Conservation (phyloP, 1,140 invertebrate species). For the Nebria ingens region DNA sequence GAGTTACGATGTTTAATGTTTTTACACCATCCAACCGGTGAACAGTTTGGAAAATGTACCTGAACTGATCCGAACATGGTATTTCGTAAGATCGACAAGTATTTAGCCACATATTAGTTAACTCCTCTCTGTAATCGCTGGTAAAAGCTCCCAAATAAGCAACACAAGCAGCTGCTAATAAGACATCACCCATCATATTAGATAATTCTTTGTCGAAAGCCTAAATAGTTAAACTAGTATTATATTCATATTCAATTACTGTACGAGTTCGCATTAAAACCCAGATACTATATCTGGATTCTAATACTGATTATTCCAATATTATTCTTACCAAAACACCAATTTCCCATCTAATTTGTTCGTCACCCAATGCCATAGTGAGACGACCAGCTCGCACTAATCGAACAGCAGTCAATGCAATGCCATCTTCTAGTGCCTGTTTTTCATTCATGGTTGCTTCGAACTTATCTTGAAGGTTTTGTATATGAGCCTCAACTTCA, state of each 20-base stretch:
- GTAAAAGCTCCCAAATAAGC: constrained; percentile 86
- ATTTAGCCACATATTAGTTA: constrained; percentile 56
- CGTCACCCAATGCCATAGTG: constrained; percentile 73
- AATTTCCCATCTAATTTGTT: constrained; percentile 71
- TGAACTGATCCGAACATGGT: constrained; percentile 55
- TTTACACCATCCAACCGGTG: too few relatives aligned
- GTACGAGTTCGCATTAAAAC: too few relatives aligned
- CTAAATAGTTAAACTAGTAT: constrained; percentile 22
- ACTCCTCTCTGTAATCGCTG: constrained; percentile 54
- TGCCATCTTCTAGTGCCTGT: constrained; percentile 59
- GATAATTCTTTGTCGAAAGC: constrained; percentile 41
- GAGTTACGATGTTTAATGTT: too few relatives aligned
- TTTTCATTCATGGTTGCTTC: constrained; percentile 40
- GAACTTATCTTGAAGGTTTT: constrained; percentile 38
- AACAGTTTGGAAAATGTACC: constrained; percentile 35
- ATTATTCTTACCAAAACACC: constrained; percentile 48
- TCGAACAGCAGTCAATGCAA: constrained; percentile 64
- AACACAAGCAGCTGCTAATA: constrained; percentile 73
- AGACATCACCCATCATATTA: constrained; percentile 67
- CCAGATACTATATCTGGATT: constrained; percentile 10
- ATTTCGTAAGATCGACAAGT: constrained; percentile 51
- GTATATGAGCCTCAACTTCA: constrained; percentile 50
- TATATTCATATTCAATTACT: constrained; percentile 13
- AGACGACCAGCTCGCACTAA: constrained; percentile 69
- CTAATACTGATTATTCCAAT: constrained; percentile 9